Conservation (phyloP, 2,888 invertebrate species). For the Glyphotaelius pellucidus region DNA sequence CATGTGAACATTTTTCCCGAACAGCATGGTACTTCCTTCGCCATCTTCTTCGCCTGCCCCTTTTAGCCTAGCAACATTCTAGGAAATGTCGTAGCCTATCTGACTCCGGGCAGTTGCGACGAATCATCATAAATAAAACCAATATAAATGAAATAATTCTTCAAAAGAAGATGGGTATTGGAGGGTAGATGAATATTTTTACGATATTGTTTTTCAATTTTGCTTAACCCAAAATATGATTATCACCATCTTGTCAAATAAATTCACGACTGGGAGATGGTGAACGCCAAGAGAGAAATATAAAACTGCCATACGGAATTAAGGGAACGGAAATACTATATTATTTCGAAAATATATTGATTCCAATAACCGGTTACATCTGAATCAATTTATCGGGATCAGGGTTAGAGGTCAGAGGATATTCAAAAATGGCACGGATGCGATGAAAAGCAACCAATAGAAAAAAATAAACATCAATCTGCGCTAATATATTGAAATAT, state of each 20-base stretch:
- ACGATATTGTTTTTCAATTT: background rate
- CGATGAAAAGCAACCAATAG: background rate
- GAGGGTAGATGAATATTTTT: background rate
- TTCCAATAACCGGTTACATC: background rate
- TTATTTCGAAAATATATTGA: conserved; percentile 9
- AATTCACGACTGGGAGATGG: background rate
- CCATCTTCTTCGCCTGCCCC: background rate
- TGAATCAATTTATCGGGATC: background rate
- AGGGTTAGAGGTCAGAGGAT: background rate
- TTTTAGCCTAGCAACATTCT: background rate
- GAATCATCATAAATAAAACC: background rate
- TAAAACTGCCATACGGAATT: background rate
- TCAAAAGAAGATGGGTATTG: background rate
- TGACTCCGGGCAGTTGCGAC: background rate
- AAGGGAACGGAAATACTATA: background rate
- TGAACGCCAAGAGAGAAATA: background rate
- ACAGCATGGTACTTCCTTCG: background rate
- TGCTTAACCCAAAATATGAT: background rate
- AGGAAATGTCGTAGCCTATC: background rate
- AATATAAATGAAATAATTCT: background rate
- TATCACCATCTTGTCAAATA: conserved; percentile 1
- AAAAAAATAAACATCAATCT: conserved; percentile 17
- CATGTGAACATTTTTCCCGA: no score
- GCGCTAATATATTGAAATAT: background rate
- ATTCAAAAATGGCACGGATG: background rate